Evolutionary conservation across 2,888 invertebrate species (phyloP).

Genomic region (Mystacides longicornis): DNA sequence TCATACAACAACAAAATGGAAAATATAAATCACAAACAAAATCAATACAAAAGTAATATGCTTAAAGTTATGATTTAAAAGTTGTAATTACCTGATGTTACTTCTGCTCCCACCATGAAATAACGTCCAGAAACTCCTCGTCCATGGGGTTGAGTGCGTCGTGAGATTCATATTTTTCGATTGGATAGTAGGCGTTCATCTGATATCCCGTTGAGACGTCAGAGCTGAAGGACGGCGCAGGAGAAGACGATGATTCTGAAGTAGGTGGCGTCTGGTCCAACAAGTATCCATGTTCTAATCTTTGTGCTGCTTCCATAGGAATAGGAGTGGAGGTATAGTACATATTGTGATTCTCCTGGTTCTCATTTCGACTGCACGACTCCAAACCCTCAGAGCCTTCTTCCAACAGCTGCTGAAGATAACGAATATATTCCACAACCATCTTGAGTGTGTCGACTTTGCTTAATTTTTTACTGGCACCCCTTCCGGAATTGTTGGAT

Average conservation of each 20-base stretch:
- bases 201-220: conserved; percentile 52
- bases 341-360: conserved; percentile 34
- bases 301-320: conserved; percentile 32
- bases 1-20: neutral
- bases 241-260: conserved; percentile 63
- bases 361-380: conserved; percentile 42
- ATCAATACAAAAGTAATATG: too few species aligned
- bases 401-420: conserved; percentile 71
- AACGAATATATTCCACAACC: conserved; percentile 87
- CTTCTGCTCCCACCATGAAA: conserved; percentile 78
- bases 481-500: conserved; percentile 57
- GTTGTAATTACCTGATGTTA: conserved; percentile 31
- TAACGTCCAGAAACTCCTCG: conserved; percentile 80
- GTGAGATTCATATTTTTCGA: conserved; percentile 42
- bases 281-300: conserved; percentile 46
- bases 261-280: conserved; percentile 51
- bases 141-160: conserved; percentile 56
- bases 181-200: conserved; percentile 43
- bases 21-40: too few species aligned
- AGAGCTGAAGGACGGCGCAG: conserved; percentile 60
- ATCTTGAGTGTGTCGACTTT: conserved; percentile 85
- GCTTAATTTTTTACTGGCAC: conserved; percentile 77
- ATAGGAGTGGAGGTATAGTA: conserved; percentile 40
- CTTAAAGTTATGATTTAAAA: too few species aligned
- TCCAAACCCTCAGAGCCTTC: conserved; percentile 58